Evolutionary conservation across 2,888 invertebrate genomes (phyloP), one percentile per base, ranked within the genome.

Genomic region (Conchocele bisecta): DNA sequence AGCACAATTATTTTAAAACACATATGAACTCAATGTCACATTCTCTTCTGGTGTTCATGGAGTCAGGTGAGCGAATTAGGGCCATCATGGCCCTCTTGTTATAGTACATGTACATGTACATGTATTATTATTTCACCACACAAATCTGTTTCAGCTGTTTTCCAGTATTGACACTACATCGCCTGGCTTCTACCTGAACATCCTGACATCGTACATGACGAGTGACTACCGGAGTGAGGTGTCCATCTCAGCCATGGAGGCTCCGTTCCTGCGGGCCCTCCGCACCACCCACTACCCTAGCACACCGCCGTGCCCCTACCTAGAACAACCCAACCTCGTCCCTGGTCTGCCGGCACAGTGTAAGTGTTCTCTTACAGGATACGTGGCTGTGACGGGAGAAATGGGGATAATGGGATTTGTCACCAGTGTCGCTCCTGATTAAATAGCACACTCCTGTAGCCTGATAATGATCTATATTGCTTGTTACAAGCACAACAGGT

Each of bases 261-360:
- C 83, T 3, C 88, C 89, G 20, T 85, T 89, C 63, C 57, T 89
- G n/a, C 69, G 87, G 35, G 78, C 84, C 17, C 73, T 89, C 39
- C 84, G 83, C 60, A 87, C 88, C 2, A 71, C 69, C 17, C 72
- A 76, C n/a, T 84, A 74, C 57, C 51, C 67, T n/a, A 85, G 78
- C 9, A 79, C 76, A 31, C 85, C 87, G 2, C 31, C 82, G 3
- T 86, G 86, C 72, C 84, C 83, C 13, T 86, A 83, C 51, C 75
- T 89, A 20, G 88, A 87, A 70, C 88, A 89, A 64, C 89, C 89
- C 13, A 89, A 89, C 64, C 81, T 87, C 53, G 48, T 88, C 26
- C 80, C 85, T 22, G 88, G 88, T 9, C 75, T 89, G 7, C 83
- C 88, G 20, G 89, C 89, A 26, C 88, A 89, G 69, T 78, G 89